Evolutionary conservation across 2,797 vertebrate species (phyloP).

Genomic region (Margarornis squamiger): DNA sequence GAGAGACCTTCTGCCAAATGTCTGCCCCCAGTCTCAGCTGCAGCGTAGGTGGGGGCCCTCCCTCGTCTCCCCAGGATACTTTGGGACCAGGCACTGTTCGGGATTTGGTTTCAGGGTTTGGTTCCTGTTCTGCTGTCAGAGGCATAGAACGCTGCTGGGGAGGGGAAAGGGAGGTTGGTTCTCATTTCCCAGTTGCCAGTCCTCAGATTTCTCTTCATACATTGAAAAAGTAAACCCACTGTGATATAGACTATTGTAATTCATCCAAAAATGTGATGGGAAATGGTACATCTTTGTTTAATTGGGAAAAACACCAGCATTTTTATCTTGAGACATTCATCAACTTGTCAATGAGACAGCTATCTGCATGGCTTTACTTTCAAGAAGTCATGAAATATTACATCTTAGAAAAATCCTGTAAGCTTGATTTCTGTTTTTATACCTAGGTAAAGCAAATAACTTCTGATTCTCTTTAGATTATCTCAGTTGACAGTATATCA

Average conservation of each 20-base stretch:
- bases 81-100: neutral
- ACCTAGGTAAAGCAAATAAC: slow-evolving; percentile 16
- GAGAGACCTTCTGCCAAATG: neutral
- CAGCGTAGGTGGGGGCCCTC: neutral
- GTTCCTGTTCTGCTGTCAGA: neutral
- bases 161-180: neutral
- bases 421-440: neutral
- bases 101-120: neutral
- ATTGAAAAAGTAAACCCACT: neutral
- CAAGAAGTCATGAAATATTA: neutral
- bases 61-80: neutral
- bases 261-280: neutral
- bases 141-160: neutral
- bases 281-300: neutral
- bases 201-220: neutral
- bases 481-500: neutral
- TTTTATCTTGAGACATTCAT: neutral
- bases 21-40: neutral
- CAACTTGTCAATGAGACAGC: neutral
- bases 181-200: neutral
- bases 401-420: neutral
- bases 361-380: neutral
- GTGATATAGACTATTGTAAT: neutral
- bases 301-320: neutral
- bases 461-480: slow-evolving; percentile 12